Percentiles rank a stretch among this genome's conserved stretches.
Evolutionary conservation across 2,797 vertebrate genomes (phyloP).

Genomic region (Neosilurus hyrtlii): DNA sequence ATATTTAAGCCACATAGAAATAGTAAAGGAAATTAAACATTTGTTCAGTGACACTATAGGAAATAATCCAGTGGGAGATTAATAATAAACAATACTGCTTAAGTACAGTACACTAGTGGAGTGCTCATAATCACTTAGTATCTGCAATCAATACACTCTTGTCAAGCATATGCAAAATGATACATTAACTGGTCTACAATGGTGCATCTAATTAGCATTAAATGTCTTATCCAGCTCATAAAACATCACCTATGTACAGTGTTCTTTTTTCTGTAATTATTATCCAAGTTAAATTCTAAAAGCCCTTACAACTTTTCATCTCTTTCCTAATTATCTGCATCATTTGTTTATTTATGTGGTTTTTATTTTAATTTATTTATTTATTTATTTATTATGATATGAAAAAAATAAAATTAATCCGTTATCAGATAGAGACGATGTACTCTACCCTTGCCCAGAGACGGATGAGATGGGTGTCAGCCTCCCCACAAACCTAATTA

Average conservation of each 20-base stretch:
- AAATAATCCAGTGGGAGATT: background rate
- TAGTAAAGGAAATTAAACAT: too few species aligned
- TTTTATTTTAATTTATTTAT: too few species aligned
- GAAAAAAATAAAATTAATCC: too few species aligned
- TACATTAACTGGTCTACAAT: constrained; percentile 1
- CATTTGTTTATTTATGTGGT: background rate
- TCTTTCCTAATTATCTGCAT: constrained; percentile 23
- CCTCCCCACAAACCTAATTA: too few species aligned
- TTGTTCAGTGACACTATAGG: background rate
- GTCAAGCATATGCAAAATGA: background rate
- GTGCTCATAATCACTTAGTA: background rate
- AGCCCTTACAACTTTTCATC: background rate
- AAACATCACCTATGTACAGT: background rate
- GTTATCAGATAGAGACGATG: too few species aligned
- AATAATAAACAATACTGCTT: background rate
- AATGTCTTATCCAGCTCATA: background rate
- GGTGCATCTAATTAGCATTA: background rate
- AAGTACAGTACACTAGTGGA: background rate
- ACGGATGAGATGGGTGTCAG: too few species aligned
- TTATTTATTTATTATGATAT: too few species aligned
- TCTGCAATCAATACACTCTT: background rate
- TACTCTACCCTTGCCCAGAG: too few species aligned
- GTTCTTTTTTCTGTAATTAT: background rate
- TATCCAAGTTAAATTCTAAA: background rate
- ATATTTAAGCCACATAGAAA: background rate